Conservation (phyloP, 53 echinoderm and acorn worm species). For the Patiria pectinifera region DNA sequence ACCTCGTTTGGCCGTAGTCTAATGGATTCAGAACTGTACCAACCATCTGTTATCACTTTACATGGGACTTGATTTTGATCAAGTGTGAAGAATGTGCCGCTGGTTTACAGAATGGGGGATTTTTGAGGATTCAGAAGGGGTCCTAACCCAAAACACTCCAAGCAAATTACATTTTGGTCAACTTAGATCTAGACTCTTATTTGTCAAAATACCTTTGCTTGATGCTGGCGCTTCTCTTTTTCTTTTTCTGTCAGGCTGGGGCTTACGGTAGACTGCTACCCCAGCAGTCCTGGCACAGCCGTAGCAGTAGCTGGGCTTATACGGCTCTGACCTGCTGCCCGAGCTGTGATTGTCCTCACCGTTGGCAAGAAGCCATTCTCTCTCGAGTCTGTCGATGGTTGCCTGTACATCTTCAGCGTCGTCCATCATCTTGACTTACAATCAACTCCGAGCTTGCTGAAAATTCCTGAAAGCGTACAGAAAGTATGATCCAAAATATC, state of each 20-base stretch:
- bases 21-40: no score
- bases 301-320: conserved; percentile 54
- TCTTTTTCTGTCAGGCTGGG: neutral
- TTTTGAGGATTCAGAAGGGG: no score
- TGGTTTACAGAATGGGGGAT: no score
- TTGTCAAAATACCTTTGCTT: neutral
- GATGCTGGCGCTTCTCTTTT: neutral
- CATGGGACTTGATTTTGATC: no score
- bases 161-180: no score
- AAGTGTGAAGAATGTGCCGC: no score
- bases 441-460: neutral
- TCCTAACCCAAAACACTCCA: no score
- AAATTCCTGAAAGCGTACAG: neutral
- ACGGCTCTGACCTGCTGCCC: neutral
- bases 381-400: conserved; percentile 40
- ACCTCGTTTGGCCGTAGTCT: no score
- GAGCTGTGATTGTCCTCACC: neutral
- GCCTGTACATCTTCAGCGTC: conserved; percentile 46
- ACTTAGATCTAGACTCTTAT: no score
- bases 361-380: conserved; percentile 32
- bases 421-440: conserved; percentile 8
- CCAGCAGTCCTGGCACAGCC: conserved; percentile 55
- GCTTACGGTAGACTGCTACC: conserved; percentile 41
- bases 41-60: no score
- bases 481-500: neutral